Evolutionary conservation across 2,113 vertebrate species (phyloP).

Genomic region (Myrmecophaga tridactyla): DNA sequence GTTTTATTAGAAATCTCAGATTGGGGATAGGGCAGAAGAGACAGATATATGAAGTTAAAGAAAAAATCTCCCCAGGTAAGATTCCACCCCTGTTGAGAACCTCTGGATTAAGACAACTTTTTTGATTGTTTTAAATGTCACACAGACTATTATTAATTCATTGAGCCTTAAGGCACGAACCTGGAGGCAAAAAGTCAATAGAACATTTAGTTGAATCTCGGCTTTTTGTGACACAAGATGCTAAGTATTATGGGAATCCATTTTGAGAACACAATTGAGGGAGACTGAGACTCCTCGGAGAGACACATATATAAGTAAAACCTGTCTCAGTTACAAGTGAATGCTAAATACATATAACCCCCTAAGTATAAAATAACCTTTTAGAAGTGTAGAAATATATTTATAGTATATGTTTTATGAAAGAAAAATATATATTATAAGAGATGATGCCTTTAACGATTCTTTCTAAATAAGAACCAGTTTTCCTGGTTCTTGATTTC

Average conservation of each 20-base stretch:
- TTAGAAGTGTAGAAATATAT: not conserved
- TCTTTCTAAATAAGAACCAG: not conserved
- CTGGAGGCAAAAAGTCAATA: not conserved
- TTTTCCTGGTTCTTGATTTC: constrained; percentile 19
- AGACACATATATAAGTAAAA: not conserved
- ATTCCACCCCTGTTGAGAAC: constrained; percentile 13
- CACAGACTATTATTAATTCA: constrained; percentile 46
- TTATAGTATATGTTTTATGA: not conserved
- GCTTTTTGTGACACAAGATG: not conserved
- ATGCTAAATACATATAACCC: not conserved
- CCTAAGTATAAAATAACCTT: not conserved
- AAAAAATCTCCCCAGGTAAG: not conserved
- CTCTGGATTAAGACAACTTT: constrained; percentile 49
- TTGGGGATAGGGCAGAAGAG: not conserved
- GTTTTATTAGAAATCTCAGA: constrained; percentile 30
- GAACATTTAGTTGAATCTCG: constrained; percentile 23
- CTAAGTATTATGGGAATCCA: not conserved
- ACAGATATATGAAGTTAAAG: not conserved
- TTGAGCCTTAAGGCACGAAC: constrained; percentile 23
- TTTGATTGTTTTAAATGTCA: constrained; percentile 37
- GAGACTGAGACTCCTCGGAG: not conserved
- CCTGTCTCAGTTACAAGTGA: not conserved
- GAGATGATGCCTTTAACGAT: not conserved
- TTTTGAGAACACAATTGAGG: not conserved
- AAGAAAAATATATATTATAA: not conserved